Conservation (phyloP, 2,888 invertebrate species). For the Blera fallax region DNA sequence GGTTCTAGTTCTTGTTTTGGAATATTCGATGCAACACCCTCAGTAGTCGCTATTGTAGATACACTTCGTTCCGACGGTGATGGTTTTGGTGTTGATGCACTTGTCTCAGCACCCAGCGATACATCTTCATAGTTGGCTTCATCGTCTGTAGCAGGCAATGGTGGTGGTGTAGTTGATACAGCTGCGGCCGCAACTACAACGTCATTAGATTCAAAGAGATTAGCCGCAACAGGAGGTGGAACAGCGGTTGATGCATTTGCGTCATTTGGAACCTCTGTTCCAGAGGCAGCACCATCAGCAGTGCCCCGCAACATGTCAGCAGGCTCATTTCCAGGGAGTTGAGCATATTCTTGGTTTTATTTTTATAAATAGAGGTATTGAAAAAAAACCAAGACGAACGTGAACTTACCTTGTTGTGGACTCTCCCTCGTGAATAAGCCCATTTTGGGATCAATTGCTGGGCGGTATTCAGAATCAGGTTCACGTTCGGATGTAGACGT, state of each 20-base stretch:
- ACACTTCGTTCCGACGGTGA: conserved; percentile 45
- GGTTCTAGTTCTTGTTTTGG: conserved; percentile 49
- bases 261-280: conserved; percentile 46
- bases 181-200: conserved; percentile 45
- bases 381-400: background rate
- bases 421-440: conserved; percentile 81
- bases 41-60: background rate
- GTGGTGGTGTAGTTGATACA: conserved; percentile 65
- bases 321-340: conserved; percentile 60
- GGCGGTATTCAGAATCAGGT: conserved; percentile 58
- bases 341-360: conserved; percentile 53
- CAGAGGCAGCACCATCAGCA: conserved; percentile 66
- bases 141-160: conserved; percentile 56
- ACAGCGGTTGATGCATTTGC: conserved; percentile 34
- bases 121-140: conserved; percentile 64
- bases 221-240: conserved; percentile 23
- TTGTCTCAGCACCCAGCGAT: conserved; percentile 48
- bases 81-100: conserved; percentile 44
- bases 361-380: background rate
- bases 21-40: conserved; percentile 26
- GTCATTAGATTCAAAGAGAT: conserved; percentile 67
- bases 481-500: conserved; percentile 71
- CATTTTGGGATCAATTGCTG: conserved; percentile 79
- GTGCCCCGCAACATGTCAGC: conserved; percentile 66
- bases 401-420: conserved; percentile 78